phyloP scores from a whole-genome alignment of 2,888 invertebrate species.

The Chironomus riparius region DNA sequence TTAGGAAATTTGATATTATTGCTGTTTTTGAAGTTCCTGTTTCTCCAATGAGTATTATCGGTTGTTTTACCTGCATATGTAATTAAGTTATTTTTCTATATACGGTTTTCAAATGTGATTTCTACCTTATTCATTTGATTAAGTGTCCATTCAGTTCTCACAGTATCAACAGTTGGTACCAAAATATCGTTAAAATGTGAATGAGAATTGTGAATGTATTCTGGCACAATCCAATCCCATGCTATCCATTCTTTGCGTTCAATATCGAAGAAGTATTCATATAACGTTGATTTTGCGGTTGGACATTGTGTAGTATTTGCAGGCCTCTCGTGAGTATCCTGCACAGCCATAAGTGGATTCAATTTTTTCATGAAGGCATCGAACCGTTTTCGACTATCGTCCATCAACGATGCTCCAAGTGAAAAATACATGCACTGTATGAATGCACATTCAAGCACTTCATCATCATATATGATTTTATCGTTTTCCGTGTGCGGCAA shows the following conservation, averaged over 20 bases:
- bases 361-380: constrained; percentile 70
- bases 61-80: constrained; percentile 53
- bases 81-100: neutral
- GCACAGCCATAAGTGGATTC: constrained; percentile 58
- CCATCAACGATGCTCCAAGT: constrained; percentile 68
- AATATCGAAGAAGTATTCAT: constrained; percentile 72
- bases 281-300: constrained; percentile 58
- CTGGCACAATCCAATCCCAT: constrained; percentile 72
- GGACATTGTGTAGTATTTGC: constrained; percentile 67
- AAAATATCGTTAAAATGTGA: constrained; percentile 72
- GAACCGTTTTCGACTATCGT: constrained; percentile 59
- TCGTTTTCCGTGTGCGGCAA: constrained; percentile 47
- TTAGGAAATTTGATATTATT: constrained; percentile 71
- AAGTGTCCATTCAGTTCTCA: constrained; percentile 69
- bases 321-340: constrained; percentile 54
- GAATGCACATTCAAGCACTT: constrained; percentile 63
- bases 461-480: constrained; percentile 44
- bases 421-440: constrained; percentile 73
- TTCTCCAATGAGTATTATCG: constrained; percentile 79
- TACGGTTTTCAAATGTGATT: constrained; percentile 31
- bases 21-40: constrained; percentile 91
- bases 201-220: constrained; percentile 61
- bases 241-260: constrained; percentile 64
- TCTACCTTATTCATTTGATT: constrained; percentile 63
- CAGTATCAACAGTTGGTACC: constrained; percentile 83